Evolutionary conservation across 2,888 invertebrate genomes (phyloP).

Genomic region (Drosophila mercatorum): DNA sequence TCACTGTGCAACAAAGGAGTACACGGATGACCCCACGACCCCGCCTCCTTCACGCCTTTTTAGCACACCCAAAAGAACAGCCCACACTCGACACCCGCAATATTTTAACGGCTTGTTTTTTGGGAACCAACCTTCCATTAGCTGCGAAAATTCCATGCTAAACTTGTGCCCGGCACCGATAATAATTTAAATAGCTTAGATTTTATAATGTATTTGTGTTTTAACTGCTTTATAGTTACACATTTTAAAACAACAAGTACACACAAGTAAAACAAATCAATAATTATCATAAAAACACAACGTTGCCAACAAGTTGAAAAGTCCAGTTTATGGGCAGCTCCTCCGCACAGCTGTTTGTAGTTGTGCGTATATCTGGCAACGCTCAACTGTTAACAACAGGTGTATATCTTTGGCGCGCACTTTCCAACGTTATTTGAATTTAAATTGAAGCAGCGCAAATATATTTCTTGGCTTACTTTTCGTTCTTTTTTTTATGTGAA

Average conservation of each 20-base stretch:
- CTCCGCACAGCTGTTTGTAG: conserved; percentile 32
- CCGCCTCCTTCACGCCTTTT: conserved; percentile 1
- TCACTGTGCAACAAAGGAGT: conserved; percentile 66
- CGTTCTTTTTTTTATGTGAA: neutral
- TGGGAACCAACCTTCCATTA: conserved; percentile 82
- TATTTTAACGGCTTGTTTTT: conserved; percentile 23
- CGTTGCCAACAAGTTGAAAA: conserved; percentile 27
- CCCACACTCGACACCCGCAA: conserved; percentile 18
- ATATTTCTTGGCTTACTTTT: neutral
- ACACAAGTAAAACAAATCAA: conserved; percentile 59
- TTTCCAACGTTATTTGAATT: conserved; percentile 10
- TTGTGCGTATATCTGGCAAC: conserved; percentile 29
- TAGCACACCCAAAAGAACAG: conserved; percentile 11
- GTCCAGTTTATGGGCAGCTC: conserved; percentile 26
- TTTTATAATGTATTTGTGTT: conserved; percentile 4
- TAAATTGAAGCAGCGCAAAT: neutral
- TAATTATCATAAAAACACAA: conserved; percentile 42
- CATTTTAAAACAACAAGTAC: conserved; percentile 54
- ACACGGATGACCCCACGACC: conserved; percentile 29
- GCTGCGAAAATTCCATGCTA: conserved; percentile 82
- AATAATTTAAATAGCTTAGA: conserved; percentile 3
- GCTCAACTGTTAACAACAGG: conserved; percentile 42
- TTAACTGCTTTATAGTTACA: conserved; percentile 36
- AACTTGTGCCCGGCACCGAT: conserved; percentile 23
- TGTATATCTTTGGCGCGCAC: conserved; percentile 14